Evolutionary conservation across 2,888 invertebrate species (phyloP).

Genomic region (Pediacus dermestoides): DNA sequence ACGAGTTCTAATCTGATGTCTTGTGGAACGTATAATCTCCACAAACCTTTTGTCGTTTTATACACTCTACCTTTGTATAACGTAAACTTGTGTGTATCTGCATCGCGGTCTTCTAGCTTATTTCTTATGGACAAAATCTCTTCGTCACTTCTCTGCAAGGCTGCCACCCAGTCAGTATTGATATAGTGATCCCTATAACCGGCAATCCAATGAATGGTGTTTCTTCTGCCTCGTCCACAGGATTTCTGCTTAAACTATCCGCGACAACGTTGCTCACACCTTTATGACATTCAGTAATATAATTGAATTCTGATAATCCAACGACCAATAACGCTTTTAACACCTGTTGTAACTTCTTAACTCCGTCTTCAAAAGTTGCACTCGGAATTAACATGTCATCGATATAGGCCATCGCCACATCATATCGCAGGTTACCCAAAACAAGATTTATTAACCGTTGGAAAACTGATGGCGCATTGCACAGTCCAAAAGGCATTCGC

Average conservation of each 20-base stretch:
- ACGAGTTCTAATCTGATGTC: conserved; percentile 16
- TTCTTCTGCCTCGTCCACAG: conserved; percentile 16
- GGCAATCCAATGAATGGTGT: conserved; percentile 15
- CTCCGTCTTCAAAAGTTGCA: too few species aligned
- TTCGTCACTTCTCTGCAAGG: conserved; percentile 16
- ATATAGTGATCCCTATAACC: conserved; percentile 17
- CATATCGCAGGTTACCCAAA: too few species aligned
- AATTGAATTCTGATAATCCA: conserved; percentile 20
- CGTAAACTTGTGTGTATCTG: too few species aligned
- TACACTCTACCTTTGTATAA: conserved; percentile 20
- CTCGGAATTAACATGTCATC: too few species aligned
- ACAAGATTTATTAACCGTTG: too few species aligned
- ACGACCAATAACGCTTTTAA: conserved; percentile 18
- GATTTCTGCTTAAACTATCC: conserved; percentile 18
- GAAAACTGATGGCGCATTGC: too few species aligned
- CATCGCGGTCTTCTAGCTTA: too few species aligned
- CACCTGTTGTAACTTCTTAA: too few species aligned
- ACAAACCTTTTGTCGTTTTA: conserved; percentile 12
- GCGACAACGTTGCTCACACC: conserved; percentile 17
- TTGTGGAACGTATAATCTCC: conserved; percentile 17
- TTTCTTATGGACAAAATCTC: too few species aligned
- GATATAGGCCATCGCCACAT: too few species aligned
- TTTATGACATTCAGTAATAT: conserved; percentile 19
- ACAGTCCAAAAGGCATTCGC: too few species aligned
- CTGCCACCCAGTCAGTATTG: conserved; percentile 22